Evolutionary conservation across 2,888 invertebrate genomes (phyloP), one percentile per base, ranked within the genome.

Genomic region (Tinea trinotella): DNA sequence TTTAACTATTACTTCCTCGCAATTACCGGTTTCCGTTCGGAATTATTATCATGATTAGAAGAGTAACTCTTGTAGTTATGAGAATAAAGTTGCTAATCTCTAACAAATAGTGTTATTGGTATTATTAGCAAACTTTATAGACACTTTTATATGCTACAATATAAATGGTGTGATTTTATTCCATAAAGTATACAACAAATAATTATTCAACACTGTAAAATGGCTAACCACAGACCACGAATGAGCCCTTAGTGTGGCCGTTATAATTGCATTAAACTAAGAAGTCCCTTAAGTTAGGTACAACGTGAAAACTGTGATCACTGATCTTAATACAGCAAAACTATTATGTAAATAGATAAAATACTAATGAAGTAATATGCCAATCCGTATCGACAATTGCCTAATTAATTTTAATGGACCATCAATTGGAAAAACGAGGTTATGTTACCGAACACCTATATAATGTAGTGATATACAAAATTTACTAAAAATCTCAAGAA

Each of bases 1-100:
- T 40, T 7, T 40, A 40, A 40, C 40, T n/a, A 40, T 12, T 40
- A 40, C 7, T 40, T 40, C 40, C 40, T 40, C 7, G 40, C 13
- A 40, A 3, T 40, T 40, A 40, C 40, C 6, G 35, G 35, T 10
- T 35, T 35, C 35, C 35, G 40, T 13, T 40, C 13, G 15, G 7
- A 4, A 12, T 7, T 2, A 30, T 30, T 30, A 30, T 10, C n/a
- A 30, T 4, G n/a, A n/a, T n/a, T n/a, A n/a, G 7, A 22, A 22
- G 7, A 3, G 7, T 22, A 22, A 22, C 7, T 30, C 2, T 30
- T 4, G 7, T 30, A 2, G 30, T 30, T 30, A 30, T 30, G 7
- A 2, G 7, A 30, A 30, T 4, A 30, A 4, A 30, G 7, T 4
- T 10, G 2, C 1, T 30, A 30, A 30, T 30, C 3, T n/a, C n/a